Evolutionary conservation across 2,797 vertebrate genomes (phyloP).

Genomic region (Odontamblyopus rebecca): DNA sequence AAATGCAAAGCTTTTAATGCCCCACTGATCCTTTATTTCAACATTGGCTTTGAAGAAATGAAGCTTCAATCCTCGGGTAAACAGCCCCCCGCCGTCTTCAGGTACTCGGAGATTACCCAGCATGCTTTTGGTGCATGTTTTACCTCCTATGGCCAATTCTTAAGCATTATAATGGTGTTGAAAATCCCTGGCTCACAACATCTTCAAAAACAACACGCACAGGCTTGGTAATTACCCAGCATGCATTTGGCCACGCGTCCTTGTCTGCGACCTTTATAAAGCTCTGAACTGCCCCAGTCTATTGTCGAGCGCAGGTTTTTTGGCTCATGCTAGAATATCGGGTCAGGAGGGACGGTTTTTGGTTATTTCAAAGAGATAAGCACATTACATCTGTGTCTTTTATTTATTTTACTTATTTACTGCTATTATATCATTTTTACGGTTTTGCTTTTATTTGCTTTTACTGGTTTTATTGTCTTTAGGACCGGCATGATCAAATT

Average conservation of each 20-base stretch:
- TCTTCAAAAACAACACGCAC: neutral
- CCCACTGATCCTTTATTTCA: conserved; percentile 13
- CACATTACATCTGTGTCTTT: no score
- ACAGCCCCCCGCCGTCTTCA: conserved; percentile 19
- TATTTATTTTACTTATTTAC: no score
- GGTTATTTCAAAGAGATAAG: no score
- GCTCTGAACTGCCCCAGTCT: neutral
- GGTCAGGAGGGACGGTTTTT: no score
- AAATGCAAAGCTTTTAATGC: neutral
- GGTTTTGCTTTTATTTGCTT: no score
- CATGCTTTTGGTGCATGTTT: conserved; percentile 25
- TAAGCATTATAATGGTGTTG: neutral
- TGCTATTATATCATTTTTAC: no score
- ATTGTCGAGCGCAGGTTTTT: neutral
- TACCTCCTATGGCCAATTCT: neutral
- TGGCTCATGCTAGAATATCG: no score
- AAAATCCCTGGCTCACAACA: neutral
- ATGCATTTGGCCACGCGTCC: neutral
- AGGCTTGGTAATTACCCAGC: neutral
- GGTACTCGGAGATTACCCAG: conserved; percentile 13
- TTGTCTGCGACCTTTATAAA: neutral
- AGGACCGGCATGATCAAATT: no score
- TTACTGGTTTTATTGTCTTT: no score
- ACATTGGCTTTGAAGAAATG: conserved; percentile 25
- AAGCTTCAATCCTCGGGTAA: conserved; percentile 30